Conservation (phyloP, 2,797 vertebrate species). For the Peromyscus eremicus region DNA sequence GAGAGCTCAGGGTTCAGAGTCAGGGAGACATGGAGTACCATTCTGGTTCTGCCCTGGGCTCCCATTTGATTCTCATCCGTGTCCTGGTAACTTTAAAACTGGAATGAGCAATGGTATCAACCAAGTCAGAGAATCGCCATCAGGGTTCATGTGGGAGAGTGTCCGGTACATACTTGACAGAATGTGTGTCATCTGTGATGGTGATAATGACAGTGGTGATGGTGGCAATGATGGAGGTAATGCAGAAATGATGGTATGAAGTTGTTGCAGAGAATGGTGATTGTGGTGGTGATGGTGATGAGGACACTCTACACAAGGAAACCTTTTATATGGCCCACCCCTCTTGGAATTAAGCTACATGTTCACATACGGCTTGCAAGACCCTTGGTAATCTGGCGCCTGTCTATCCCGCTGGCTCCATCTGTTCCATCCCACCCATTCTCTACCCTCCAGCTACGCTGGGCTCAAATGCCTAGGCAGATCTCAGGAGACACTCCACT, state of each 20-base stretch:
- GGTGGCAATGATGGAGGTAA: neutral
- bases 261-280: neutral
- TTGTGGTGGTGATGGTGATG: neutral
- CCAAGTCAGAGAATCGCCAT: too few species aligned
- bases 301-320: neutral
- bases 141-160: neutral
- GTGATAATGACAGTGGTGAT: neutral
- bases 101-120: neutral
- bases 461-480: neutral
- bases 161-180: neutral
- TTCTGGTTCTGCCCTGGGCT: neutral
- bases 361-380: rapidly evolving
- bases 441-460: neutral
- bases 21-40: neutral
- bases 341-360: neutral
- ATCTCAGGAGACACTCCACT: neutral
- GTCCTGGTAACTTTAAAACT: neutral
- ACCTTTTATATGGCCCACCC: neutral
- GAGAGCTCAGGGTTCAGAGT: neutral
- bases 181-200: neutral
- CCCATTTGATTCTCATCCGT: neutral
- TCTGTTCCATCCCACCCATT: neutral
- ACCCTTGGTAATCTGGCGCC: neutral
- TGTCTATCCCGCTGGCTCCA: neutral
- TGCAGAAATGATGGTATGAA: neutral